A percentile compares a stretch with the other conserved stretches of the same genome.
These are phyloP conservation scores for Rhynchophorus ferrugineus DNA, from an alignment of 1,140 invertebrate species.

Conservation along the genomic window DNA sequence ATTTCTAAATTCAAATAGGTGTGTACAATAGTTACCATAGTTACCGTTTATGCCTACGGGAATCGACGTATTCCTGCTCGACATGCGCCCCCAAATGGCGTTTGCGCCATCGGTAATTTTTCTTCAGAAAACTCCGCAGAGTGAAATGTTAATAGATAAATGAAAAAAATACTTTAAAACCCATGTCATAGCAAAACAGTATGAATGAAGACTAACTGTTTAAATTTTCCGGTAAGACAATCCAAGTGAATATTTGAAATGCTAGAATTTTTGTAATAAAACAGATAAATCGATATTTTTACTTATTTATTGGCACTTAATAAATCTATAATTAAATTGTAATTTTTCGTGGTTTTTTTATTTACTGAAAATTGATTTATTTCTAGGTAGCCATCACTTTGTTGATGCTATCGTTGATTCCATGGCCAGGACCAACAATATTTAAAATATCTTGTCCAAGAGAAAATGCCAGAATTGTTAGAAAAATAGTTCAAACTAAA, in stretches of 20 bases:
- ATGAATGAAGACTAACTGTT: conserved; percentile 42
- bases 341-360: too few species aligned
- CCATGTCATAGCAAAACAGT: conserved; percentile 26
- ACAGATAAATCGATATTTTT: conserved; percentile 16
- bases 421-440: conserved; percentile 77
- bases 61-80: not conserved
- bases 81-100: not conserved
- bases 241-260: not conserved
- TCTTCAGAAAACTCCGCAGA: not conserved
- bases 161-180: conserved; percentile 3
- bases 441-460: conserved; percentile 80
- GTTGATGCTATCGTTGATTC: conserved; percentile 71
- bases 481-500: conserved; percentile 83
- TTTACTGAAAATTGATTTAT: conserved; percentile 7
- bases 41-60: too few species aligned
- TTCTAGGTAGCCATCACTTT: conserved; percentile 48
- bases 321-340: too few species aligned
- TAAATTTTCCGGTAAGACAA: conserved; percentile 37
- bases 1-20: not conserved
- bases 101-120: not conserved
- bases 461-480: conserved; percentile 81
- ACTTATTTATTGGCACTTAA: too few species aligned
- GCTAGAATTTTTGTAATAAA: too few species aligned
- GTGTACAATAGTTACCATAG: not conserved
- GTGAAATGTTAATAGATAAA: conserved; percentile 1